These are phyloP conservation scores for Zosterops pallidus DNA, from an alignment of 2,113 vertebrate genomes.

Conservation along the genomic window DNA sequence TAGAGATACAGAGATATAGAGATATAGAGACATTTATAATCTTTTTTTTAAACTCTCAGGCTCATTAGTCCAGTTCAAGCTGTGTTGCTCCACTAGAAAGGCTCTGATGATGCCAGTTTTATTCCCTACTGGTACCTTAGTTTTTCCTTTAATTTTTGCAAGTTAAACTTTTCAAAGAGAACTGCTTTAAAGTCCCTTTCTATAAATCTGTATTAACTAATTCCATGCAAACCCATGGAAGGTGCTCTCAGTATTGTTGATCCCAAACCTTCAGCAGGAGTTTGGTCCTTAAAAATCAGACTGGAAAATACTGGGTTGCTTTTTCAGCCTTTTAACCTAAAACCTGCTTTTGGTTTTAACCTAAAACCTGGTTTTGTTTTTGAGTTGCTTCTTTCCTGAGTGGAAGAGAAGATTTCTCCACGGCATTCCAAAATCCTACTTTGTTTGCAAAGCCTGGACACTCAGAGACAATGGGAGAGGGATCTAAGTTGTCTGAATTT, in stretches of 20 bases:
- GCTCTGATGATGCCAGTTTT: conserved; percentile 25
- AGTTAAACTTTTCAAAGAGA: neutral
- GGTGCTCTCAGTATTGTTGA: neutral
- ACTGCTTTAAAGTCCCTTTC: neutral
- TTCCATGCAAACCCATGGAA: neutral
- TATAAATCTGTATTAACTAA: neutral
- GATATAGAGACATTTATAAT: neutral
- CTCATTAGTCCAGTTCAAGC: conserved; percentile 63
- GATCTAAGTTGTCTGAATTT: neutral
- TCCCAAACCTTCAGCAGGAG: neutral
- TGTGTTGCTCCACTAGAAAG: conserved; percentile 31
- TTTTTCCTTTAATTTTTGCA: neutral
- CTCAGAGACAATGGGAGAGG: neutral
- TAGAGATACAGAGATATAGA: neutral
- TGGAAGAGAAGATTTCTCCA: neutral
- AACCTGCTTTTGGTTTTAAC: neutral
- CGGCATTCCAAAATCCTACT: fast-evolving
- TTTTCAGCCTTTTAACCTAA: neutral
- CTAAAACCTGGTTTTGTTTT: neutral
- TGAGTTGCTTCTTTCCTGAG: neutral
- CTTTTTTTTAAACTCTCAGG: neutral
- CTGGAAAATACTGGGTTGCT: neutral
- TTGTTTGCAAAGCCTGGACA: neutral
- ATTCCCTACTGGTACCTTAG: neutral
- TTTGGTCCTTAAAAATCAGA: neutral